Evolutionary conservation across 2,113 vertebrate species (phyloP).

Genomic region (chimpanzee (Pan troglodytes)): NHGRI_mPanTro3-v2.1_pri NC_072404.2:56543001-56543500

Average conservation of each 20-base stretch:
- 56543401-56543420: not conserved
- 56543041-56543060: not conserved
- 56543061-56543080: not conserved
- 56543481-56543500: not conserved
- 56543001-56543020: not conserved
- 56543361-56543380: not conserved
- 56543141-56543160: not conserved
- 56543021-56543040: not conserved
- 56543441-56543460: not conserved
- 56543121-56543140: not conserved
- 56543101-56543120: not conserved
- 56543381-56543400: fast-evolving
- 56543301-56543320: not conserved
- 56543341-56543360: no score
- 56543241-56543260: not conserved
- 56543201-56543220: fast-evolving
- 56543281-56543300: not conserved
- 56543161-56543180: fast-evolving
- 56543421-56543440: not conserved
- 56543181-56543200: not conserved
- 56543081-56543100: no score
- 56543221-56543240: not conserved
- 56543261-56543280: not conserved
- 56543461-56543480: not conserved
- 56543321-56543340: no score